These are phyloP conservation scores for Petrolisthes manimaculis DNA, from an alignment of 2,888 invertebrate species.

Conservation along the genomic window DNA sequence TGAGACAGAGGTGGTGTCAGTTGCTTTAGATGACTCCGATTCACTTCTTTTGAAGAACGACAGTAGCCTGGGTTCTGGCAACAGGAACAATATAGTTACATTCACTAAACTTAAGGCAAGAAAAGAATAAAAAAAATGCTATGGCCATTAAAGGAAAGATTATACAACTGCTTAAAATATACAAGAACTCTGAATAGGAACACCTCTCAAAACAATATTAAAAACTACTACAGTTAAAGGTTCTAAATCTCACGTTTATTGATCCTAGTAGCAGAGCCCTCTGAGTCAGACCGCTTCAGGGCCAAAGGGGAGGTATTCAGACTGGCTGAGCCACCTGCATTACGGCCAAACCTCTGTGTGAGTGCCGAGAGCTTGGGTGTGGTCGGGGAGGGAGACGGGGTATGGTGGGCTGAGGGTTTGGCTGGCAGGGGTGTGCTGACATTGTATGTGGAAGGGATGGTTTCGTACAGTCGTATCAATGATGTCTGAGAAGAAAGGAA, in stretches of 20 bases:
- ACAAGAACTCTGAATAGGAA: no score
- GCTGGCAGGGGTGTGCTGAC: slow-evolving; percentile 43
- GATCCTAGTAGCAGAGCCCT: background rate
- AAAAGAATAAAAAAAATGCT: background rate
- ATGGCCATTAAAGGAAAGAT: background rate
- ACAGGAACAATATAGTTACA: background rate
- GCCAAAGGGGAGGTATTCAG: background rate
- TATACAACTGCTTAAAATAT: background rate
- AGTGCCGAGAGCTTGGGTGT: slow-evolving; percentile 39
- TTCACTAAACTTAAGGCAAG: background rate
- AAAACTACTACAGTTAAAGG: no score
- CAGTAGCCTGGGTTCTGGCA: slow-evolving; percentile 34
- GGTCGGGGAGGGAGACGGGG: background rate
- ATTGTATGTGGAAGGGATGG: slow-evolving; percentile 52
- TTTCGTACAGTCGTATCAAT: slow-evolving; percentile 55
- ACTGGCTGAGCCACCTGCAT: background rate
- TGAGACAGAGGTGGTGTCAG: background rate
- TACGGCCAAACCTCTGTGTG: slow-evolving; percentile 49
- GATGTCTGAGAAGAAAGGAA: slow-evolving; percentile 48
- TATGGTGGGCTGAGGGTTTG: background rate
- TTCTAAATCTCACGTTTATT: slow-evolving; percentile 42
- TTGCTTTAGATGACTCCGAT: background rate
- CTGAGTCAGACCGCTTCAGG: slow-evolving; percentile 7
- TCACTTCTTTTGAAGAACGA: slow-evolving; percentile 21
- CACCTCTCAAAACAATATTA: no score